Percentiles rank a stretch among this genome's conserved stretches.
Evolutionary conservation across 2,888 invertebrate species (phyloP).

Genomic region (Metacarcinus magister): DNA sequence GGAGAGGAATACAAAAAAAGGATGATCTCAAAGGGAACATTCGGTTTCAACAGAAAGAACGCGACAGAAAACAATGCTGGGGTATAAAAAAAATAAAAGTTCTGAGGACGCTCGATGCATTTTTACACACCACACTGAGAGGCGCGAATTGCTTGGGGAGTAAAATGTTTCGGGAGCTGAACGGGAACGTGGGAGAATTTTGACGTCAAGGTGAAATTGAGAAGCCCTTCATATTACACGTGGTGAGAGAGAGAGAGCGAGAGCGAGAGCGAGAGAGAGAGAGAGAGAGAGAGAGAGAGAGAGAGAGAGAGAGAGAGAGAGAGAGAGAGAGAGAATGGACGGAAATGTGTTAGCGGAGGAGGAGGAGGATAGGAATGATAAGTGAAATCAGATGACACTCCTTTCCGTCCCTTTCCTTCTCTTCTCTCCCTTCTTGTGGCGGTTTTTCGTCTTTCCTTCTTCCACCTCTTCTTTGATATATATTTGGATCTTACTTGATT

Average conservation of each 20-base stretch:
- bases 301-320: slow-evolving; percentile 19
- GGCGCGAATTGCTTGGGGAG: slow-evolving; percentile 12
- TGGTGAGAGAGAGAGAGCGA: background rate
- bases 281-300: background rate
- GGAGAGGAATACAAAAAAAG: background rate
- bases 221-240: slow-evolving; percentile 26
- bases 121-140: background rate
- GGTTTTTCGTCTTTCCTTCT: background rate
- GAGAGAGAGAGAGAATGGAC: slow-evolving; percentile 18
- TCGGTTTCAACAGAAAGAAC: background rate
- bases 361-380: background rate
- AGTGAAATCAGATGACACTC: background rate
- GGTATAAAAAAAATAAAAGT: background rate
- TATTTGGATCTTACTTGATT: background rate
- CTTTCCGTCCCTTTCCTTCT: background rate
- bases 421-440: background rate
- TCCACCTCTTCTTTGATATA: background rate
- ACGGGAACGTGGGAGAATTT: background rate
- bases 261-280: background rate
- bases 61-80: background rate
- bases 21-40: background rate
- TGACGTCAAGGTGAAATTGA: slow-evolving; percentile 5
- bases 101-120: background rate
- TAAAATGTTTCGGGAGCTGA: background rate
- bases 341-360: background rate